Base-by-base conservation (phyloP, 2,113 vertebrate genomes). In the Plecotus auritus region DNA sequence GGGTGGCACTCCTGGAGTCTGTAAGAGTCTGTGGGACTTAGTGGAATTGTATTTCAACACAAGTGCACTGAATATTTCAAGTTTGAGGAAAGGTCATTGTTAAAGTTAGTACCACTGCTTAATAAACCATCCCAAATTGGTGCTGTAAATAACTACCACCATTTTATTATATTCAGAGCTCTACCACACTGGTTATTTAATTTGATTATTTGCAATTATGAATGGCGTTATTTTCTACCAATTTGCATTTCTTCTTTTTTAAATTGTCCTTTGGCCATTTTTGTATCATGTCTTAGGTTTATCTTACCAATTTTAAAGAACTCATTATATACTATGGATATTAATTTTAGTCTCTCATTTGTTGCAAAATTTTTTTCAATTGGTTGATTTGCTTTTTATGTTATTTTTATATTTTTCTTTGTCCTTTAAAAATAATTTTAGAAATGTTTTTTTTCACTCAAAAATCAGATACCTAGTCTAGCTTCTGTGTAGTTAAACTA, bases 351-450 rank as follows among this genome's bases (percentile, higher is more conserved):
- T 64, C 35, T 77, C 51, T 74, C 70, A 49, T 73, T 89, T 61
- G 6, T 66, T 90, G 20, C 2, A 90, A 77, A 76, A 64, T 80
- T 54, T 94, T 95, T 84, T 85, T 90, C 42, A 67, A 14, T 89
- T 83, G 66, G 20, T 86, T 86, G 26, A 66, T 77, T 96, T 91
- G 67, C 30, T 56, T 93, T 84, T 89, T 40, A 92, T 74, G 67
- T 67, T 90, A 45, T 90, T 66, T 66, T 66, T n/a, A n/a, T n/a
- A 66, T n/a, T 66, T 17, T 93, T 64, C 51, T 85, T 90, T 76
- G 56, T 83, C 56, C 94, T 94, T 83, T 23, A 85, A 95, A 95
- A 90, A 90, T 64, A 59, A 32, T 74, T 90, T 92, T 69, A 76
- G 90, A 64, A 84, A 67, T 1, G 9, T 87, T 80, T 82, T 18